Percentiles rank a stretch among this genome's conserved stretches.
Conservation (phyloP, 1,140 invertebrate species). For the Nomia melanderi region DNA sequence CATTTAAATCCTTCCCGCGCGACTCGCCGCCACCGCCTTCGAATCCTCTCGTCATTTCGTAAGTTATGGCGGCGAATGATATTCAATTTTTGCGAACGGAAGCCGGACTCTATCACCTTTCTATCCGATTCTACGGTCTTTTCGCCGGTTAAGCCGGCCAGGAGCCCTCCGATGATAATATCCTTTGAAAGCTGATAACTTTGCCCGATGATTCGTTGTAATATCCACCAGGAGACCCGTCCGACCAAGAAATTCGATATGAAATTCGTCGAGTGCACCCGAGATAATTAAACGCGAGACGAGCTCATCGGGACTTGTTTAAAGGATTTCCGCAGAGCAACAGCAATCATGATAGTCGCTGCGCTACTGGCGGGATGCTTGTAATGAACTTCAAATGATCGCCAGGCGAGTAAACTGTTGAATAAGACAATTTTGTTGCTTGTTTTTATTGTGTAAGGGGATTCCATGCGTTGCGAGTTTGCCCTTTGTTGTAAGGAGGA, state of each 20-base stretch:
- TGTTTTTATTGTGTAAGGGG: background rate
- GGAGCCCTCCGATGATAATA: slow-evolving; percentile 50
- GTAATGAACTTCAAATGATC: background rate
- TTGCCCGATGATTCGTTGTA: slow-evolving; percentile 52
- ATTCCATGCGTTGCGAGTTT: too few relatives aligned
- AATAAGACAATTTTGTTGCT: background rate
- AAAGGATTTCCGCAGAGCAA: background rate
- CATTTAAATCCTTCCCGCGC: slow-evolving; percentile 63
- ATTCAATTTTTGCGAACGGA: slow-evolving; percentile 64
- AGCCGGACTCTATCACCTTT: slow-evolving; percentile 6
- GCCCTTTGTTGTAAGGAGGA: too few relatives aligned
- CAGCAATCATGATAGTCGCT: background rate
- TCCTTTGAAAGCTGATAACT: slow-evolving; percentile 50
- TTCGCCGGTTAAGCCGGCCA: slow-evolving; percentile 48
- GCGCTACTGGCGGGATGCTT: background rate
- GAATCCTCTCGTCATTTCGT: slow-evolving; percentile 53
- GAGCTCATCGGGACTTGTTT: slow-evolving; percentile 11
- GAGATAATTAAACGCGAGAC: slow-evolving; percentile 28
- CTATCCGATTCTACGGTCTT: slow-evolving; percentile 27
- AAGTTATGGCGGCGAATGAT: slow-evolving; percentile 57
- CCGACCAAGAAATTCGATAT: slow-evolving; percentile 32
- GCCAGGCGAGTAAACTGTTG: background rate
- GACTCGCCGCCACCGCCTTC: slow-evolving; percentile 25
- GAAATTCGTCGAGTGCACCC: slow-evolving; percentile 29
- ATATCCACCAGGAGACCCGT: slow-evolving; percentile 25